Percentiles rank a stretch among this genome's conserved stretches.
phyloP scores from a whole-genome alignment of 2,888 invertebrate genomes.

The Eristalinus sepulchralis region DNA sequence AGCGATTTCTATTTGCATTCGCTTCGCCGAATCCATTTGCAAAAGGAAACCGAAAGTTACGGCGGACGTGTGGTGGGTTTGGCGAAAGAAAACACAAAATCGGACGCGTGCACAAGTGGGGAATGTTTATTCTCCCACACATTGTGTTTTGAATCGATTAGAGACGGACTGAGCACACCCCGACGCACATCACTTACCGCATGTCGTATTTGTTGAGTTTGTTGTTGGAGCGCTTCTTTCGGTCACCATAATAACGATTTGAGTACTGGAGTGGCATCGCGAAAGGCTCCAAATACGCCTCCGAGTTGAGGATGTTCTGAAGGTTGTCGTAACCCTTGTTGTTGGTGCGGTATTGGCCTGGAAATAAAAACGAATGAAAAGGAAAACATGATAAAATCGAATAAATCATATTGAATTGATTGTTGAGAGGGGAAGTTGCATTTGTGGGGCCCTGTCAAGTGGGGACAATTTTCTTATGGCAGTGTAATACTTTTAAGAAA shows the following conservation, averaged over 20 bases:
- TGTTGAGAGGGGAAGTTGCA: not conserved
- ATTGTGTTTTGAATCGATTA: not conserved
- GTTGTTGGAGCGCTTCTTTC: constrained; percentile 79
- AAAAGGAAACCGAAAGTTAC: not conserved
- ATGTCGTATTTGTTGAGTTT: constrained; percentile 78
- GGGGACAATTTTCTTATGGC: too few relatives aligned
- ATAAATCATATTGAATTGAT: not conserved
- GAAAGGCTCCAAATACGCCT: constrained; percentile 78
- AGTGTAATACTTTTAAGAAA: too few relatives aligned
- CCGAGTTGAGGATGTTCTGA: constrained; percentile 79
- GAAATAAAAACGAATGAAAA: constrained; percentile 18
- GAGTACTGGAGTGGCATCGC: constrained; percentile 78
- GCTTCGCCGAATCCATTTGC: not conserved
- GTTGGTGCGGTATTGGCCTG: constrained; percentile 75
- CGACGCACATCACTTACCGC: constrained; percentile 75
- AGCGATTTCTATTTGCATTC: constrained; percentile 18
- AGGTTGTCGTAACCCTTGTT: constrained; percentile 80
- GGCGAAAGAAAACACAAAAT: not conserved
- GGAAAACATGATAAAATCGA: constrained; percentile 3
- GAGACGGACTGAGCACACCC: not conserved
- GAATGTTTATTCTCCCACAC: not conserved
- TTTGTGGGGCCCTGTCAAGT: not conserved
- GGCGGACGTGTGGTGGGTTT: too few relatives aligned
- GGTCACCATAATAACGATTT: constrained; percentile 78
- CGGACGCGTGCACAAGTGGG: not conserved